Conservation (phyloP, 2,888 invertebrate genomes). For the Perizoma affinitatum region DNA sequence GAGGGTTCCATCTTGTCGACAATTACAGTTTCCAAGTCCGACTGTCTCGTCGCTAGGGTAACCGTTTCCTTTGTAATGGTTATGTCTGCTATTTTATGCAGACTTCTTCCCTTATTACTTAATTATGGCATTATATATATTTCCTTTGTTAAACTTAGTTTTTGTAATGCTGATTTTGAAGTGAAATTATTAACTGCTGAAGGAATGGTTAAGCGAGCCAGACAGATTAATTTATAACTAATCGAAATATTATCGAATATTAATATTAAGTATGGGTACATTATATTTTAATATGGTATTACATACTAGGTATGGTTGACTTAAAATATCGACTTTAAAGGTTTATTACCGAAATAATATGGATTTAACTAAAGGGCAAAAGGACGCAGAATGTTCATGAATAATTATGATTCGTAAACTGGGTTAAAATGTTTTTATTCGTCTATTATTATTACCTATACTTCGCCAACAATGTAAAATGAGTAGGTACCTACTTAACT, state of each 20-base stretch:
- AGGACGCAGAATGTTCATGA: background rate
- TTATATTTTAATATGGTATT: too few species aligned
- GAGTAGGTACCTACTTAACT: background rate
- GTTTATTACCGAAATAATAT: background rate
- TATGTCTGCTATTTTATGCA: background rate
- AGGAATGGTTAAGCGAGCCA: too few species aligned
- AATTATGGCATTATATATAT: background rate
- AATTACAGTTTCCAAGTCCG: constrained; percentile 21
- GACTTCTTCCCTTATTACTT: background rate
- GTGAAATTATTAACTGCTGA: too few species aligned
- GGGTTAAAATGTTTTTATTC: background rate
- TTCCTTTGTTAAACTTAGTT: background rate
- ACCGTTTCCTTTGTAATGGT: constrained; percentile 15
- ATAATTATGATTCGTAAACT: constrained; percentile 1
- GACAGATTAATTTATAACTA: too few species aligned
- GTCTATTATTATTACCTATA: background rate
- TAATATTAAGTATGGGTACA: too few species aligned
- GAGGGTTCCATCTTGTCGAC: constrained; percentile 19
- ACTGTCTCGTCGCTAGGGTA: constrained; percentile 9
- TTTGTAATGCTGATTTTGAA: too few species aligned
- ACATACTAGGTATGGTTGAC: background rate
- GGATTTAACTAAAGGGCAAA: background rate
- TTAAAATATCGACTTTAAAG: too few species aligned
- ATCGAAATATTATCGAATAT: too few species aligned
- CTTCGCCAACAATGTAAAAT: constrained; percentile 23